Evolutionary conservation across 2,797 vertebrate genomes (phyloP).

Genomic region (Mastacembelus armatus): DNA sequence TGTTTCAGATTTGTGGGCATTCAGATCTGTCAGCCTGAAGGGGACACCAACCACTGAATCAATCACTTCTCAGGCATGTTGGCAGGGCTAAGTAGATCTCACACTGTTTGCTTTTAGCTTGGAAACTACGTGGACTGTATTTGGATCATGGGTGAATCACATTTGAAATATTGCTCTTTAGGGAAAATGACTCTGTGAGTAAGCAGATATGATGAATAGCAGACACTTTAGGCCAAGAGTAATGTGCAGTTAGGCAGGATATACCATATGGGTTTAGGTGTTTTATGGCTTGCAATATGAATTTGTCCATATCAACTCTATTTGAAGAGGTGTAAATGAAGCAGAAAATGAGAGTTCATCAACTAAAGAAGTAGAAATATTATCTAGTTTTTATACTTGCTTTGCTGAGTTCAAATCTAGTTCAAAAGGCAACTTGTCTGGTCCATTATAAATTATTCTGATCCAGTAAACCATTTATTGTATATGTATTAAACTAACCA

Average conservation of each 20-base stretch:
- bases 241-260: neutral
- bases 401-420: constrained; percentile 13
- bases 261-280: neutral
- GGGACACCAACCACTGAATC: constrained; percentile 36
- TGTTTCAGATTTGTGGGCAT: constrained; percentile 25
- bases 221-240: neutral
- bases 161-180: neutral
- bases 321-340: too few species aligned
- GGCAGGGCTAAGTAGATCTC: neutral
- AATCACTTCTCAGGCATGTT: constrained; percentile 28
- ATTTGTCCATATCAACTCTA: neutral
- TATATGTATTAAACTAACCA: constrained; percentile 25
- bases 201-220: constrained; percentile 6
- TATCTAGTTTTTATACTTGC: neutral
- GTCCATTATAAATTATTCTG: constrained; percentile 13
- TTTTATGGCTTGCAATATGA: neutral
- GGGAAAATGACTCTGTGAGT: neutral
- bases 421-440: constrained; percentile 21
- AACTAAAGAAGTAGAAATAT: neutral
- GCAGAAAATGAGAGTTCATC: too few species aligned
- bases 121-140: neutral
- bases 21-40: constrained; percentile 41
- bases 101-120: constrained; percentile 37
- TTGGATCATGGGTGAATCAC: neutral
- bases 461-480: constrained; percentile 37